A percentile compares a stretch with the other conserved stretches of the same genome.
These are phyloP conservation scores for Cyprinodon tularosa DNA, from an alignment of 2,113 vertebrate genomes.

Conservation along the genomic window DNA sequence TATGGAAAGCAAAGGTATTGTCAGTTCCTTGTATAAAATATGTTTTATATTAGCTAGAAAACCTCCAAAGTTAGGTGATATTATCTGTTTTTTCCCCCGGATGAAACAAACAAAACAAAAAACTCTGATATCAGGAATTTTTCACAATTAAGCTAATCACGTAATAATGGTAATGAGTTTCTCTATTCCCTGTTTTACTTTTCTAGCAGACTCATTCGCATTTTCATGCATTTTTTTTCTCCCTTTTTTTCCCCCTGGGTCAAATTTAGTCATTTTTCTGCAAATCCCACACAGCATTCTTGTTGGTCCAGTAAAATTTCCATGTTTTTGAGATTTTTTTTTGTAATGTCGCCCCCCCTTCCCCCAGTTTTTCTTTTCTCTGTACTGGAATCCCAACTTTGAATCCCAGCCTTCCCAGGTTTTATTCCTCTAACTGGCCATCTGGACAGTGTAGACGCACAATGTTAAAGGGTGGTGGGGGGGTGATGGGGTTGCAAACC, in stretches of 20 bases:
- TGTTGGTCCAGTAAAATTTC: background rate
- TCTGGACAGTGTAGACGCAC: constrained; percentile 74
- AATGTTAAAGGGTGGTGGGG: constrained; percentile 56
- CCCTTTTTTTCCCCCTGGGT: too few species aligned
- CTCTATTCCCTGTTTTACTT: background rate
- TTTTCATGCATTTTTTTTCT: background rate
- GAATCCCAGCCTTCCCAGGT: constrained; percentile 57
- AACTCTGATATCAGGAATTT: background rate
- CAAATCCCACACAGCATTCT: background rate
- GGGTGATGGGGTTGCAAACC: constrained; percentile 54
- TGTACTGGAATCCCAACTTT: constrained; percentile 71
- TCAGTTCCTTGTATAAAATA: background rate
- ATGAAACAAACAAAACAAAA: background rate
- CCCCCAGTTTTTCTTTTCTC: constrained; percentile 43
- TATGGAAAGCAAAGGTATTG: background rate
- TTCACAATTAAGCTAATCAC: background rate
- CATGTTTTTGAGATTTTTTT: background rate
- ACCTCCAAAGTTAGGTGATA: too few species aligned
- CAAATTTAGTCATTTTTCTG: too few species aligned
- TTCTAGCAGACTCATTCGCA: background rate
- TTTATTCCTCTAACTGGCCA: constrained; percentile 71
- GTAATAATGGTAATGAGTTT: background rate
- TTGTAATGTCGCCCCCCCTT: constrained; percentile 14
- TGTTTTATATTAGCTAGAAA: too few species aligned
- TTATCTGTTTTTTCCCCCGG: too few species aligned